A percentile compares a stretch with the other conserved stretches of the same genome.
Conservation (phyloP, 2,113 vertebrate genomes). For the Caloenas nicobarica region DNA sequence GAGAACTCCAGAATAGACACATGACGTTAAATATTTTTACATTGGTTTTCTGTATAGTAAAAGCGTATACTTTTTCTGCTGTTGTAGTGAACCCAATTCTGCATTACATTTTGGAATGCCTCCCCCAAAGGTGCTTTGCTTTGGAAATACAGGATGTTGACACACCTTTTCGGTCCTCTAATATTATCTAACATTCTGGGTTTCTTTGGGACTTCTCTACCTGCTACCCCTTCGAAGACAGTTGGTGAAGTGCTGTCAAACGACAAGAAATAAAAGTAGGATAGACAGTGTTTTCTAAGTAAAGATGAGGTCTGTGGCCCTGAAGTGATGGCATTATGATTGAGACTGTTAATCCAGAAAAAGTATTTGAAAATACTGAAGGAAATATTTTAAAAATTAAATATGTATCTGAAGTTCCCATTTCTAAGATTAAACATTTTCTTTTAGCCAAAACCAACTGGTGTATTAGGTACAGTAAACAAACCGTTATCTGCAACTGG, state of each 20-base stretch:
- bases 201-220: not conserved
- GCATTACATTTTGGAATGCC: not conserved
- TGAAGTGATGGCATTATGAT: not conserved
- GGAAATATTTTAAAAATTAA: not conserved
- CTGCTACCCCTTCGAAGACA: not conserved
- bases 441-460: slow-evolving; percentile 88
- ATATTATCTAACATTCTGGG: not conserved
- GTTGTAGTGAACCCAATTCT: not conserved
- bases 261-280: not conserved
- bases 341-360: not conserved
- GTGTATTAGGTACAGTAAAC: slow-evolving; percentile 92
- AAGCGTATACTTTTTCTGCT: not conserved
- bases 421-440: slow-evolving; percentile 17
- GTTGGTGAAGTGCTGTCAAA: not conserved
- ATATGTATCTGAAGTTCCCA: not conserved
- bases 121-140: not conserved
- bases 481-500: slow-evolving; percentile 93
- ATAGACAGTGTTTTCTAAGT: not conserved
- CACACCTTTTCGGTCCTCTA: not conserved
- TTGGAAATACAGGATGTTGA: not conserved
- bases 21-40: not conserved
- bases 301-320: not conserved
- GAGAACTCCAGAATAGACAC: not conserved
- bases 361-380: not conserved
- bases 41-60: not conserved